Evolutionary conservation across 2,888 invertebrate genomes (phyloP).

Genomic region (Caenorhabditis doughertyi): DNA sequence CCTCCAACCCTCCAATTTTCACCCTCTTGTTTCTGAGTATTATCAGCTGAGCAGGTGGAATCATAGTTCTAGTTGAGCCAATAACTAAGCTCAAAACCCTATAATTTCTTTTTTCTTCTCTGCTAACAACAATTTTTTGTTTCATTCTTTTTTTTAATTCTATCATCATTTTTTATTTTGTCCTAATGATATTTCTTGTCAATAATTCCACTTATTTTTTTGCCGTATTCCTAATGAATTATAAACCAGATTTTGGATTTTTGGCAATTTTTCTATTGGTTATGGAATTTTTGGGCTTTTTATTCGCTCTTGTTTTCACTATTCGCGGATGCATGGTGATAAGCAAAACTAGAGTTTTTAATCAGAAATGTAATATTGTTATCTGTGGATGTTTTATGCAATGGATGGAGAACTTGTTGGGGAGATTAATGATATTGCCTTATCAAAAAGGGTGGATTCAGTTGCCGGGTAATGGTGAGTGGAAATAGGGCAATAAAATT

Average conservation of each 20-base stretch:
- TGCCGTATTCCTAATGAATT: slow-evolving; percentile 15
- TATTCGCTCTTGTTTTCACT: not conserved
- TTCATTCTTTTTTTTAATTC: not conserved
- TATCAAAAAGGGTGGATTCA: slow-evolving; percentile 45
- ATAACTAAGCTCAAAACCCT: not conserved
- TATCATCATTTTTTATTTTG: not conserved
- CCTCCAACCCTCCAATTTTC: too few species aligned
- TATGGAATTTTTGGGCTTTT: not conserved
- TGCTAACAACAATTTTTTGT: not conserved
- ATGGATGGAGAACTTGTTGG: slow-evolving; percentile 29
- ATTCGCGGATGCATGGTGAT: not conserved
- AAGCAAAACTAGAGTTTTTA: not conserved
- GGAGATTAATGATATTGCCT: slow-evolving; percentile 18
- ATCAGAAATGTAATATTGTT: slow-evolving; percentile 11
- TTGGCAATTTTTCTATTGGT: slow-evolving; percentile 3
- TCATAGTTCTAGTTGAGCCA: not conserved
- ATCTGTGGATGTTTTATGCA: slow-evolving; percentile 12
- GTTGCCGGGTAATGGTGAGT: slow-evolving; percentile 36
- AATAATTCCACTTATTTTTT: slow-evolving; percentile 11
- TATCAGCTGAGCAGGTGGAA: not conserved
- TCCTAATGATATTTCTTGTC: slow-evolving; percentile 13
- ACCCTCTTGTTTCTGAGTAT: too few species aligned
- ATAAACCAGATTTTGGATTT: not conserved
- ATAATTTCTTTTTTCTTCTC: not conserved
- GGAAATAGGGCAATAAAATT: too few species aligned